Base-by-base conservation (phyloP, 2,113 vertebrate species). In the Miniopterus natalensis region DNA sequence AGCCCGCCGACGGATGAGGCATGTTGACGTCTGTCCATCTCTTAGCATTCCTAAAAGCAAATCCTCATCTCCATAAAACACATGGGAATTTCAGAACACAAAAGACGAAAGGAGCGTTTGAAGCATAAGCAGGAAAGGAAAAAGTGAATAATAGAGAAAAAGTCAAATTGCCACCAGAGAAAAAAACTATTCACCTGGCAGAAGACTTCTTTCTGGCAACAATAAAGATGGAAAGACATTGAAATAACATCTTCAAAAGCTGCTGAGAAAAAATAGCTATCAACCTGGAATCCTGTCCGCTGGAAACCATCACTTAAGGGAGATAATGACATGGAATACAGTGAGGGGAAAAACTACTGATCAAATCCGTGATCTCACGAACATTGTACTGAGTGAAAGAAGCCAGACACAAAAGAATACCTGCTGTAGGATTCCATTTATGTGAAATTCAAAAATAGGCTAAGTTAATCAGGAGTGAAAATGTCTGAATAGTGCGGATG, bases 371-470 rank as follows among this genome's bases (percentile, higher is more conserved):
- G 63, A 83, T 81, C 57, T 90, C 51, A 55, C 23, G 86, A 70
- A 59, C 17, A 61, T 79, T 65, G 29, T 78, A 36, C 81, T 70
- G 18, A 73, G 3, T 71, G 66, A 95, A 84, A 88, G 53, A 92
- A 86, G 18, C 49, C 78, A 68, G 42, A 63, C 59, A 45, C 17
- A 88, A 74, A 74, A 73, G 57, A 61, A 5, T 45, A 77, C 23
- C 29, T 86, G 84, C 25, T 90, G 13, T 42, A n/a, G 7, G 47
- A 55, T 47, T 93, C 45, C 51, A 83, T 78, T 55, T 96, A n/a
- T 63, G 66, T 83, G 55, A 89, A 80, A 90, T 96, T 78, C 66
- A 70, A 83, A 95, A 90, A 15, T 81, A 71, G 61, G 31, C 18
- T 51, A 77, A 75, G 53, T 55, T 78, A 73, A 42, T 74, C 36